Percentiles rank a stretch among this genome's conserved stretches.
phyloP scores from a whole-genome alignment of 1,140 invertebrate species.

The Holcopasites calliopsidis region DNA sequence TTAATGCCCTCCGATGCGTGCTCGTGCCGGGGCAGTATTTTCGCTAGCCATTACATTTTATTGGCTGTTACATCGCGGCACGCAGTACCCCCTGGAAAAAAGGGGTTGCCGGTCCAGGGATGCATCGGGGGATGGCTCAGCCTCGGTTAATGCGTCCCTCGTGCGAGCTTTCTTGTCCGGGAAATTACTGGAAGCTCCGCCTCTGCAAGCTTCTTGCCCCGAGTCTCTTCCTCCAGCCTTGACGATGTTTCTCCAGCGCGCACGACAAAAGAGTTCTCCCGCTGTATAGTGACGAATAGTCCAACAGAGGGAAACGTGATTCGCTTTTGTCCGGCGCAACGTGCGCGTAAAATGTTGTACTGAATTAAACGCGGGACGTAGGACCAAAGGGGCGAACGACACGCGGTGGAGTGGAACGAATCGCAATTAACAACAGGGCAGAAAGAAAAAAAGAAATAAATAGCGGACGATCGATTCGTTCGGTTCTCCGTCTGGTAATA shows the following conservation, averaged over 20 bases:
- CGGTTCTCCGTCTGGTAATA: not conserved
- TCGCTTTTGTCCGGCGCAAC: conserved; percentile 22
- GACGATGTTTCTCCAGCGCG: too few relatives aligned
- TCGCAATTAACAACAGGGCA: conserved; percentile 14
- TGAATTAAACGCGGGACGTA: conserved; percentile 29
- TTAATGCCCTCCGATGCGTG: conserved; percentile 32
- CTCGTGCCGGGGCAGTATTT: conserved; percentile 47
- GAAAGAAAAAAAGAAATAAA: not conserved
- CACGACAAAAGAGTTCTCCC: too few relatives aligned
- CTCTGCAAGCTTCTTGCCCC: not conserved
- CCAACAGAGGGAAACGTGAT: not conserved
- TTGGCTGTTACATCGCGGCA: conserved; percentile 43
- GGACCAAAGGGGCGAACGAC: not conserved
- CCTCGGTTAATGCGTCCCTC: conserved; percentile 32
- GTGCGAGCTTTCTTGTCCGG: conserved; percentile 38
- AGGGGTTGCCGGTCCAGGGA: not conserved
- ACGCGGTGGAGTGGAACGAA: too few relatives aligned
- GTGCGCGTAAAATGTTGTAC: conserved; percentile 18
- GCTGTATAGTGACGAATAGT: too few relatives aligned
- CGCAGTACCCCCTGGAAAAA: conserved; percentile 2
- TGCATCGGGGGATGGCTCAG: conserved; percentile 1
- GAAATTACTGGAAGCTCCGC: conserved; percentile 30
- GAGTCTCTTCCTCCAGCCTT: not conserved
- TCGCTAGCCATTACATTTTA: conserved; percentile 54
- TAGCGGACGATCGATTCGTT: not conserved